A percentile compares a stretch with the other conserved stretches of the same genome.
Evolutionary conservation across 2,888 invertebrate genomes (phyloP).

Genomic region (Synanthedon tipuliformis): DNA sequence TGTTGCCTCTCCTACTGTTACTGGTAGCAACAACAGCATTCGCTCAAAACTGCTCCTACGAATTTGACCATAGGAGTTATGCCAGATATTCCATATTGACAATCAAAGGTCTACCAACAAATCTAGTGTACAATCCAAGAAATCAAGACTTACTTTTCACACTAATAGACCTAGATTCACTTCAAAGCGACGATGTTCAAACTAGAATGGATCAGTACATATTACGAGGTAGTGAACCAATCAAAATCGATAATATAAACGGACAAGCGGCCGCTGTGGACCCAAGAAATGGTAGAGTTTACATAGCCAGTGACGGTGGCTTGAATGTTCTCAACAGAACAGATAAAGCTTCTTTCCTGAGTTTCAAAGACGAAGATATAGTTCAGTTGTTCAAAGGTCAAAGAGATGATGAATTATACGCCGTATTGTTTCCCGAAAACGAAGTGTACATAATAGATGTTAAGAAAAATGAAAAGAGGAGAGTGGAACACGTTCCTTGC

Average conservation of each 20-base stretch:
- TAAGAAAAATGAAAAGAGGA: conserved; percentile 38
- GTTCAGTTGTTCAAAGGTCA: conserved; percentile 47
- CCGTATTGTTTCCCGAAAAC: conserved; percentile 48
- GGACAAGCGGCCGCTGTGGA: conserved; percentile 57
- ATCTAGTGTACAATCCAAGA: conserved; percentile 37
- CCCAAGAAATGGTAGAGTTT: conserved; percentile 33
- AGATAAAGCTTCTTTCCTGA: conserved; percentile 35
- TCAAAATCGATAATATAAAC: conserved; percentile 43
- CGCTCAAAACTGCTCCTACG: conserved; percentile 37
- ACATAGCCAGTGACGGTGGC: conserved; percentile 50
- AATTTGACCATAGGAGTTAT: conserved; percentile 30
- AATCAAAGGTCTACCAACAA: conserved; percentile 56
- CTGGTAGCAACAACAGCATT: conserved; percentile 27
- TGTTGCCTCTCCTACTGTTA: conserved; percentile 36
- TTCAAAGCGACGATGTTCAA: conserved; percentile 50
- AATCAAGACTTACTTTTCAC: conserved; percentile 49
- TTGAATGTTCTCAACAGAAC: conserved; percentile 37
- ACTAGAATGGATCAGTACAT: conserved; percentile 61
- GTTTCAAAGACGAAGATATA: conserved; percentile 52
- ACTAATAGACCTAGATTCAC: conserved; percentile 46
- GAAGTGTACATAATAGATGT: conserved; percentile 42
- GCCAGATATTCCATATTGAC: conserved; percentile 36
- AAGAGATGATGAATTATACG: conserved; percentile 37
- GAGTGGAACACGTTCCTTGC: conserved; percentile 42
- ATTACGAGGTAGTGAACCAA: conserved; percentile 34